Evolutionary conservation across 2,888 invertebrate species (phyloP).

Genomic region (Agrotis segetum): DNA sequence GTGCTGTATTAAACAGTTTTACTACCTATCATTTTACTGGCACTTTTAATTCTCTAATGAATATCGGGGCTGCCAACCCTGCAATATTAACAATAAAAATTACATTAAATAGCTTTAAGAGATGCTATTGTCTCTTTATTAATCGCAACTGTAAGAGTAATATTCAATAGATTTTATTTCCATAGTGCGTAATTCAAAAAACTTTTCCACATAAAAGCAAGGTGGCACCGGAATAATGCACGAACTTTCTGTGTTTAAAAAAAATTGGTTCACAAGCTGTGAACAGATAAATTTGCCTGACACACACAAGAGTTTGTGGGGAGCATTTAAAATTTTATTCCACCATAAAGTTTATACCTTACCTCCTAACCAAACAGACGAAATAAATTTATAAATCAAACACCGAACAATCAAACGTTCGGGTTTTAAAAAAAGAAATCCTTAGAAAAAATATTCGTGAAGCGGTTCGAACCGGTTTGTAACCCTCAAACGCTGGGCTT

Average conservation of each 20-base stretch:
- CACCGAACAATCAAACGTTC: slow-evolving; percentile 71
- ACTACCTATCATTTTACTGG: slow-evolving; percentile 8
- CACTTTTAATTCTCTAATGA: slow-evolving; percentile 21
- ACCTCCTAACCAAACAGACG: slow-evolving; percentile 79
- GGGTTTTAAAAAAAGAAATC: slow-evolving; percentile 66
- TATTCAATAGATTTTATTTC: slow-evolving; percentile 46
- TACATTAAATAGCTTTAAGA: slow-evolving; percentile 2
- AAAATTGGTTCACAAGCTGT: slow-evolving; percentile 50
- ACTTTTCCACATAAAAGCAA: slow-evolving; percentile 61
- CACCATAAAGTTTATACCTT: slow-evolving; percentile 78
- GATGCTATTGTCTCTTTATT: slow-evolving; percentile 2
- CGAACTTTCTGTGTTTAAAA: slow-evolving; percentile 52
- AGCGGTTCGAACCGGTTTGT: slow-evolving; percentile 76
- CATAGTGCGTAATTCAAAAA: slow-evolving; percentile 41
- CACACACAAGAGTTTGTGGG: slow-evolving; percentile 65
- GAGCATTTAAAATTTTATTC: slow-evolving; percentile 69
- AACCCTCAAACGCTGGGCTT: slow-evolving; percentile 84
- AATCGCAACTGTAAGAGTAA: slow-evolving; percentile 17
- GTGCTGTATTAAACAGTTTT: neutral
- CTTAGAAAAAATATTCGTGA: slow-evolving; percentile 74
- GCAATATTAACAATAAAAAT: slow-evolving; percentile 28
- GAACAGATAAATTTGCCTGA: slow-evolving; percentile 65
- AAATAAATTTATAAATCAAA: slow-evolving; percentile 89
- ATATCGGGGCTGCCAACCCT: slow-evolving; percentile 15
- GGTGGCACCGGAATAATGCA: slow-evolving; percentile 38